A percentile compares a stretch with the other conserved stretches of the same genome.
Evolutionary conservation across 2,113 vertebrate species (phyloP).

Genomic region (Myotis brandtii): DNA sequence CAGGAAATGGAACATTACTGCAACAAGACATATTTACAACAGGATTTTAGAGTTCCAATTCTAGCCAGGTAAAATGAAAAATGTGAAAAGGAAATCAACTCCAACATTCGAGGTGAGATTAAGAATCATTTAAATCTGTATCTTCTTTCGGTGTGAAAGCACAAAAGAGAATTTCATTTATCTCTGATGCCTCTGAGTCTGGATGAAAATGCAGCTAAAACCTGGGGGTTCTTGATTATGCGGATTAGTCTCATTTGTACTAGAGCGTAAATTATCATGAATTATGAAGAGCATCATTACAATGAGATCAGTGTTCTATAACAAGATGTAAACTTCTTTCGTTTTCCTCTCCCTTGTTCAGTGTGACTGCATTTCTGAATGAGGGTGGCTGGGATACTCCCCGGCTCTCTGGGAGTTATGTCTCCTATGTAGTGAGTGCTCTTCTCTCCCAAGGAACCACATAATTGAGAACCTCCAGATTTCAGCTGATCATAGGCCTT

Average conservation of each 20-base stretch:
- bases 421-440: neutral
- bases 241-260: neutral
- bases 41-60: neutral
- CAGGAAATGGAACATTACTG: neutral
- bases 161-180: conserved; percentile 1
- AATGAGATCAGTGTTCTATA: neutral
- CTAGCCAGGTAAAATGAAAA: conserved; percentile 29
- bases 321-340: neutral
- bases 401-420: neutral
- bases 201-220: neutral
- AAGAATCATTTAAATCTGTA: neutral
- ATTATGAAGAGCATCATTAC: neutral
- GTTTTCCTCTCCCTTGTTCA: neutral
- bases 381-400: neutral
- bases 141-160: neutral
- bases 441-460: neutral
- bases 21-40: neutral
- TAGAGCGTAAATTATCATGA: neutral
- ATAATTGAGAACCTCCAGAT: no score
- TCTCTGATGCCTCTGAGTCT: neutral
- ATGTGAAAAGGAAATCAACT: neutral
- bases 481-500: neutral
- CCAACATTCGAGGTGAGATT: neutral
- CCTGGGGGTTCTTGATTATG: neutral
- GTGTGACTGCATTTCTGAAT: neutral